phyloP scores from a whole-genome alignment of 2,888 invertebrate species.

The Diaperis boleti region DNA sequence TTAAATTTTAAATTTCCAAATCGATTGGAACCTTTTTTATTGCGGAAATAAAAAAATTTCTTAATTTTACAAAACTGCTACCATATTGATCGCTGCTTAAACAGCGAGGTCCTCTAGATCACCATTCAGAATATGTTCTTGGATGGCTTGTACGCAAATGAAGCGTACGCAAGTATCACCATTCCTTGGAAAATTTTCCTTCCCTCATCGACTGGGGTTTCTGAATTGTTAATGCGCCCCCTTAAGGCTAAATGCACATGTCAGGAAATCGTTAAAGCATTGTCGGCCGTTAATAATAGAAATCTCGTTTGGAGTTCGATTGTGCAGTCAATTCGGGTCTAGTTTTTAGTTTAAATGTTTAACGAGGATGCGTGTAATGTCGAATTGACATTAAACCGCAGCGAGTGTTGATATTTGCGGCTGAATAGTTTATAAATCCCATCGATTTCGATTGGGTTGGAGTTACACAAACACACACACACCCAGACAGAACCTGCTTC shows the following conservation, averaged over 20 bases:
- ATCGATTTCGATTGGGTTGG: conserved; percentile 49
- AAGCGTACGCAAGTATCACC: no score
- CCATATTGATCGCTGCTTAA: no score
- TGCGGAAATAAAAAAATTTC: no score
- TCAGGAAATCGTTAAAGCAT: conserved; percentile 52
- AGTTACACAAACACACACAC: conserved; percentile 26
- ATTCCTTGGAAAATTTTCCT: no score
- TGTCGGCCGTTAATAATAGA: conserved; percentile 48
- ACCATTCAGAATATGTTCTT: no score
- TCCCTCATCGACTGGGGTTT: conserved; percentile 28
- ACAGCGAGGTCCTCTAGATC: no score
- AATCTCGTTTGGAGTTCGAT: conserved; percentile 49
- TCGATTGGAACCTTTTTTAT: no score
- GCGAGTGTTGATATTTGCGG: conserved; percentile 58
- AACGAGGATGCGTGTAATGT: conserved; percentile 60
- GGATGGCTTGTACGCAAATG: no score
- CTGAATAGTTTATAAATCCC: conserved; percentile 57
- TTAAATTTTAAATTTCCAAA: no score
- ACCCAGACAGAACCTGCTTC: conserved; percentile 30
- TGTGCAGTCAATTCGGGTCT: conserved; percentile 52
- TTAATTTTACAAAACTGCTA: no score
- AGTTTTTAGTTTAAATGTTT: conserved; percentile 55
- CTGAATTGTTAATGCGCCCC: conserved; percentile 37
- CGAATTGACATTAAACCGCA: conserved; percentile 59
- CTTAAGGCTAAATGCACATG: conserved; percentile 53